Conservation (phyloP, 2,888 invertebrate species). For the Dendrolimus houi region DNA sequence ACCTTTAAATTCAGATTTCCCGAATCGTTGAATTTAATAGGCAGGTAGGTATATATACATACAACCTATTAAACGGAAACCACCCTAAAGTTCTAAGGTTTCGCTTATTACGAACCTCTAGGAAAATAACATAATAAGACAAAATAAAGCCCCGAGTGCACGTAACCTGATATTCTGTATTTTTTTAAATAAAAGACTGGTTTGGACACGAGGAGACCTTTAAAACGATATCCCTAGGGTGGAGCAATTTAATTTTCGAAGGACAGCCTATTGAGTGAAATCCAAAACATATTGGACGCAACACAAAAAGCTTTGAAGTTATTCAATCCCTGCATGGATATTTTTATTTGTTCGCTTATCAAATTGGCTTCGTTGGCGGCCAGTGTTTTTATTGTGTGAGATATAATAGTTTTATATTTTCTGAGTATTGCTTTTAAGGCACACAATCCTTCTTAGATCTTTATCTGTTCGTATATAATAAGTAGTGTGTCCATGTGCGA, state of each 20-base stretch:
- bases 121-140: constrained; percentile 57
- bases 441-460: too few relatives aligned
- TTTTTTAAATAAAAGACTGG: constrained; percentile 41
- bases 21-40: too few relatives aligned
- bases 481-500: too few relatives aligned
- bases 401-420: too few relatives aligned
- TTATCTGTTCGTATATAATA: too few relatives aligned
- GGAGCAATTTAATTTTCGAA: constrained; percentile 64
- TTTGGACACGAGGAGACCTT: constrained; percentile 62
- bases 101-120: constrained; percentile 41
- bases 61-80: constrained; percentile 9
- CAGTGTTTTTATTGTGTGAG: constrained; percentile 11
- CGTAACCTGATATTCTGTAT: constrained; percentile 51
- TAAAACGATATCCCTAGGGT: constrained; percentile 48
- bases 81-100: constrained; percentile 40
- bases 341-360: constrained; percentile 23
- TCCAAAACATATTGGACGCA: constrained; percentile 66
- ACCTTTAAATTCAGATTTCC: too few relatives aligned
- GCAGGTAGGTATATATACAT: too few relatives aligned
- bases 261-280: constrained; percentile 64
- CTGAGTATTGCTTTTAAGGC: too few relatives aligned
- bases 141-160: constrained; percentile 38
- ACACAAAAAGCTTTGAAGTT: constrained; percentile 61
- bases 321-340: constrained; percentile 37
- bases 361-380: constrained; percentile 43